A percentile compares a stretch with the other conserved stretches of the same genome.
These are phyloP conservation scores for Lithophane socia DNA, from an alignment of 2,888 invertebrate genomes.

Conservation along the genomic window DNA sequence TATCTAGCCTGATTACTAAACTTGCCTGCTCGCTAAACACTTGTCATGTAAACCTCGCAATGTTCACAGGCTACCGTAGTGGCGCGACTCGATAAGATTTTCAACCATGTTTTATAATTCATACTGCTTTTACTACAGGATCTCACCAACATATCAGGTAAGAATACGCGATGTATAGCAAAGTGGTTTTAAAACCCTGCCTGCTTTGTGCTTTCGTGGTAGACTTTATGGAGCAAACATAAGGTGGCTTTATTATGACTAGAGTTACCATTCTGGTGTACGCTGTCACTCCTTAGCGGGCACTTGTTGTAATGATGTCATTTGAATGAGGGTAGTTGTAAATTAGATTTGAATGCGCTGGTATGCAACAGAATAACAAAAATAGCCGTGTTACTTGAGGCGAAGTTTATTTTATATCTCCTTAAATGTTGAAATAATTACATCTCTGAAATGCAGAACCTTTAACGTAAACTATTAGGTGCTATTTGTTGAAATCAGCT, in stretches of 20 bases:
- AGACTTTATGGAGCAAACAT: conserved; percentile 61
- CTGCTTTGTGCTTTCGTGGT: conserved; percentile 40
- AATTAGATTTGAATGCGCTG: conserved; percentile 76
- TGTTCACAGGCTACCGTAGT: conserved; percentile 44
- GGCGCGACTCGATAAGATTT: neutral
- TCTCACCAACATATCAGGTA: neutral
- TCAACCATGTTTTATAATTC: conserved; percentile 32
- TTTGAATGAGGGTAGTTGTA: conserved; percentile 78
- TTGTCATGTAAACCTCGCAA: conserved; percentile 69
- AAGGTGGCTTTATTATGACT: conserved; percentile 73
- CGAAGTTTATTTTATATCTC: conserved; percentile 47
- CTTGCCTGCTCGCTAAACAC: conserved; percentile 64
- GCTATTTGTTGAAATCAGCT: conserved; percentile 40
- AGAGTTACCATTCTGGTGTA: conserved; percentile 69
- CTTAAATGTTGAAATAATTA: conserved; percentile 38
- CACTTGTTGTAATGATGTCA: conserved; percentile 77
- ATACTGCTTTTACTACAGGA: conserved; percentile 21
- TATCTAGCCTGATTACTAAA: conserved; percentile 66
- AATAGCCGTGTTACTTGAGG: conserved; percentile 52
- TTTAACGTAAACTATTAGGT: conserved; percentile 39
- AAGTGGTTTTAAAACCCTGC: conserved; percentile 22
- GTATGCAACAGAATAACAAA: conserved; percentile 65
- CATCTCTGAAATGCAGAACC: conserved; percentile 25
- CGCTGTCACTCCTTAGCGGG: conserved; percentile 69
- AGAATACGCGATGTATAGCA: conserved; percentile 40